Conservation (phyloP, 1,140 invertebrate species). For the Microplitis demolitor region DNA sequence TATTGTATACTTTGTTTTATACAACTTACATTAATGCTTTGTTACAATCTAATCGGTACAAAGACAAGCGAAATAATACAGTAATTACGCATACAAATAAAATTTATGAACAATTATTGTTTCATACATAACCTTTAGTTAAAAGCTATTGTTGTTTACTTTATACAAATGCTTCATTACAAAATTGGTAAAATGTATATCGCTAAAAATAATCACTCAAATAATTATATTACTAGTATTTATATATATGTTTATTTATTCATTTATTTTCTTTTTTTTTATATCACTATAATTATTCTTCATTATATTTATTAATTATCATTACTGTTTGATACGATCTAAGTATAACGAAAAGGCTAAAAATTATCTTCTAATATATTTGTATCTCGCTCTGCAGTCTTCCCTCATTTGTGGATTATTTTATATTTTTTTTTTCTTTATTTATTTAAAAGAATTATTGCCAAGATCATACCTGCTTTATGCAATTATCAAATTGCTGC, state of each 20-base stretch:
- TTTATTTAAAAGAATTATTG: conserved; percentile 24
- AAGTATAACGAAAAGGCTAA: neutral
- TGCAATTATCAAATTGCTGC: too few species aligned
- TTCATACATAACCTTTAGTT: too few species aligned
- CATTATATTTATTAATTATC: neutral
- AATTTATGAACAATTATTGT: too few species aligned
- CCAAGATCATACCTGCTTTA: conserved; percentile 3
- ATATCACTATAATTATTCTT: too few species aligned
- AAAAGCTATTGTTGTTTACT: conserved; percentile 12
- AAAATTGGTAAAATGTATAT: conserved; percentile 35
- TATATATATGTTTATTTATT: conserved; percentile 1
- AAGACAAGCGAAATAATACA: too few species aligned
- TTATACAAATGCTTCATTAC: conserved; percentile 36
- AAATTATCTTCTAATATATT: neutral
- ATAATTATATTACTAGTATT: conserved; percentile 21
- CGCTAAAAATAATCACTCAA: conserved; percentile 22
- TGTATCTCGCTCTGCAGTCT: conserved; percentile 19
- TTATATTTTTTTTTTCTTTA: neutral
- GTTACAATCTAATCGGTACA: too few species aligned
- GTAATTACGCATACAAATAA: too few species aligned
- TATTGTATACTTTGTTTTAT: too few species aligned
- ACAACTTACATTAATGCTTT: too few species aligned
- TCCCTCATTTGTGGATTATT: conserved; percentile 2
- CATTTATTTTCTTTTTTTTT: too few species aligned
- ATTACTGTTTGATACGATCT: neutral